Percentiles rank a stretch among this genome's conserved stretches.
Evolutionary conservation across 1,140 invertebrate genomes (phyloP).

Genomic region (Mycetomoellerius zeteki): DNA sequence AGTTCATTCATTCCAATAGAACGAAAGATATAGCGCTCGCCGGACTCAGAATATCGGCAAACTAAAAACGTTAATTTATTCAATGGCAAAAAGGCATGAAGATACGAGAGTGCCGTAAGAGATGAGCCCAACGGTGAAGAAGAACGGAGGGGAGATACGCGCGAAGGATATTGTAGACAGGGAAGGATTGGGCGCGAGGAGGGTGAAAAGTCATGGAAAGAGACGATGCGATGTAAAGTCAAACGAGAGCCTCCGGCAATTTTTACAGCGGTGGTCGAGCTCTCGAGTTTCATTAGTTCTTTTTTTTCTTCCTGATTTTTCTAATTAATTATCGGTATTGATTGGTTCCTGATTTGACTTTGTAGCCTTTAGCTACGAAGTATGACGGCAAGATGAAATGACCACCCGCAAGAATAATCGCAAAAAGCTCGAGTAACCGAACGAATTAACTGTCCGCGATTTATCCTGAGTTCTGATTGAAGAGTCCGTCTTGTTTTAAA

Average conservation of each 20-base stretch:
- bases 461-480: slow-evolving; percentile 73
- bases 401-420: slow-evolving; percentile 71
- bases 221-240: slow-evolving; percentile 66
- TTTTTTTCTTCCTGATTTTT: slow-evolving; percentile 79
- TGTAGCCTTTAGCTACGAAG: slow-evolving; percentile 67
- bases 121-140: slow-evolving; percentile 66
- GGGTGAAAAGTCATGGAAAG: slow-evolving; percentile 48
- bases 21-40: slow-evolving; percentile 72
- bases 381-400: slow-evolving; percentile 72
- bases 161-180: slow-evolving; percentile 49
- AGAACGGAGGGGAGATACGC: slow-evolving; percentile 63
- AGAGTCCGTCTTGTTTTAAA: slow-evolving; percentile 63
- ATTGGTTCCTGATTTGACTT: slow-evolving; percentile 81
- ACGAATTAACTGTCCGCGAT: slow-evolving; percentile 76
- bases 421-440: slow-evolving; percentile 67
- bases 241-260: slow-evolving; percentile 77
- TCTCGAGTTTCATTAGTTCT: slow-evolving; percentile 79
- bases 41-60: slow-evolving; percentile 79
- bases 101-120: slow-evolving; percentile 72
- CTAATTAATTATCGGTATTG: slow-evolving; percentile 84
- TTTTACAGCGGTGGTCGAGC: slow-evolving; percentile 71
- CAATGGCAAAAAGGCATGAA: slow-evolving; percentile 80
- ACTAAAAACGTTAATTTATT: slow-evolving; percentile 85
- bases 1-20: slow-evolving; percentile 74
- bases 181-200: slow-evolving; percentile 54